Percentiles rank a stretch among this genome's conserved stretches.
Evolutionary conservation across 2,888 invertebrate species (phyloP).

Genomic region (Trachelus troglodyta): DNA sequence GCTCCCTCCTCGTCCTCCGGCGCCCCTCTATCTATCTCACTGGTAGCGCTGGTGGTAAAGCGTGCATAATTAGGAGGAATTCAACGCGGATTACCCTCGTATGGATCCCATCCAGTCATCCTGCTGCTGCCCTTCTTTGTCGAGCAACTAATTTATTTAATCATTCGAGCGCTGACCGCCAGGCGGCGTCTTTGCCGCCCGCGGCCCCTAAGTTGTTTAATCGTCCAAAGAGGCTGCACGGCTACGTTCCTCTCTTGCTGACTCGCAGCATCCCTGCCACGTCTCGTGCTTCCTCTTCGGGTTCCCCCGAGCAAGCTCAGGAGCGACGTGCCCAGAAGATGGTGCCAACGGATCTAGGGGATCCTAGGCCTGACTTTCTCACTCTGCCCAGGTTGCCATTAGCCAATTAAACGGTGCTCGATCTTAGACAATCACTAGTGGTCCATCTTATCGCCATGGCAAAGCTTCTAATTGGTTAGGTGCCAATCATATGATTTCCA

Average conservation of each 20-base stretch:
- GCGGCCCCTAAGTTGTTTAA: conserved; percentile 48
- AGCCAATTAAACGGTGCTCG: conserved; percentile 17
- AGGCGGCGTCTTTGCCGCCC: conserved; percentile 52
- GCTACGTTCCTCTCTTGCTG: conserved; percentile 19
- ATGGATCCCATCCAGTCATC: conserved; percentile 62
- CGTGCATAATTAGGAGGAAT: conserved; percentile 65
- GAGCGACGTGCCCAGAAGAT: neutral
- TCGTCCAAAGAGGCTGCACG: conserved; percentile 45
- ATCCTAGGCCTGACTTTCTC: neutral
- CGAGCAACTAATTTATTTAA: conserved; percentile 64
- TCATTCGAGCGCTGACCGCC: conserved; percentile 53
- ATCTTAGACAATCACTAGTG: conserved; percentile 8
- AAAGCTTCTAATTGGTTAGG: conserved; percentile 19
- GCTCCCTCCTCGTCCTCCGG: neutral
- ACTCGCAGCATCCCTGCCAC: conserved; percentile 5
- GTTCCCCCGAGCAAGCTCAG: neutral
- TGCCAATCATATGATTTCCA: conserved; percentile 19
- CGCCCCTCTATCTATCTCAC: conserved; percentile 2
- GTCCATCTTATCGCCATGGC: conserved; percentile 6
- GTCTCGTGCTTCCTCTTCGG: conserved; percentile 21
- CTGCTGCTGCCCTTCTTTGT: conserved; percentile 56
- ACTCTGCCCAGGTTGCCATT: neutral
- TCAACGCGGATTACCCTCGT: conserved; percentile 63
- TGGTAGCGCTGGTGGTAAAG: conserved; percentile 59
- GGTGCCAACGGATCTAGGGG: neutral